Base-by-base conservation (phyloP, 2,888 invertebrate species). In the Trachelus tabidus region DNA sequence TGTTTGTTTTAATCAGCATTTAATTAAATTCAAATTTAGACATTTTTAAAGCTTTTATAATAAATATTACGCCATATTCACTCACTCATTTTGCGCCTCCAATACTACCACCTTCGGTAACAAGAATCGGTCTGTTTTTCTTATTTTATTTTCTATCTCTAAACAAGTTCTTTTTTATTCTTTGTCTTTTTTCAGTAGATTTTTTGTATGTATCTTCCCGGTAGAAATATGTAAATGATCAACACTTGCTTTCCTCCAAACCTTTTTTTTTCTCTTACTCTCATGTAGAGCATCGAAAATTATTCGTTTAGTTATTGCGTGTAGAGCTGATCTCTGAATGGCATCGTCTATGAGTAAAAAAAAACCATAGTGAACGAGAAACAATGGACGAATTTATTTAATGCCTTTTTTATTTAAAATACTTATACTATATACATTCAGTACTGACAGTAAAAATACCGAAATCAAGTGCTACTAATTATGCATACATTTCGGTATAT, bases 351-450 rank as follows among this genome's bases (percentile, higher is more conserved):
- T 56, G 23, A 56, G 2, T 23, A 56, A 56, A 23, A 56, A 23
- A 40, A 40, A 23, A 23, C 2, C 9, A 56, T 9, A 23, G 9
- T 56, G 23, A 56, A 56, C 56, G 23, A 56, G 56, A 56, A 56
- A 23, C 56, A 56, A 23, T 23, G 23, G 23, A 56, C 9, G 23
- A 56, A 23, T 69, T 77, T 75, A 76, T 30, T 74, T 75, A 76
- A 68, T 79, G 71, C 73, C 56, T 80, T 79, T 79, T 85, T 86
- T 84, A 85, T 85, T 87, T 87, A 88, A 87, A 88, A 88, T 87
- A 89, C 83, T 86, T 87, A 85, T 85, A 86, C 79, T 88, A 90
- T 88, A 86, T 89, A 89, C 89, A 90, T 82, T 89, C 86, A 87
- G 86, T 88, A 87, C 87, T 80, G 83, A 85, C 82, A 84, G 82